A percentile compares a stretch with the other conserved stretches of the same genome.
Conservation (phyloP, 2,888 invertebrate genomes). For the Drosophila antonietae region DNA sequence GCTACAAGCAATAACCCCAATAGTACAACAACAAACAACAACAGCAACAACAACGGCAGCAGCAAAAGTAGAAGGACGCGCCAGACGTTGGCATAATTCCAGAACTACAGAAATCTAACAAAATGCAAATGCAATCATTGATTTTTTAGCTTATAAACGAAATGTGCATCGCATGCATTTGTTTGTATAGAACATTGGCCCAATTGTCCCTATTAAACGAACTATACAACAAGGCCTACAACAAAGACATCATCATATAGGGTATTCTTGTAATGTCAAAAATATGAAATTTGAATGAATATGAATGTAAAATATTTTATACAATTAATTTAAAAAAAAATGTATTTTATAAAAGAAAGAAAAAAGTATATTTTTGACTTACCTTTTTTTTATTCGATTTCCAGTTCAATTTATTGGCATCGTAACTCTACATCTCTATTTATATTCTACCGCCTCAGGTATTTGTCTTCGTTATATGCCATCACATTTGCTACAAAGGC, state of each 20-base stretch:
- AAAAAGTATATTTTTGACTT: too few species aligned
- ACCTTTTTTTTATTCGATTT: too few species aligned
- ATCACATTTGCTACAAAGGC: too few species aligned
- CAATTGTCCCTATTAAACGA: conserved; percentile 18
- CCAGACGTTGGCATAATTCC: conserved; percentile 75
- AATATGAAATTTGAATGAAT: neutral
- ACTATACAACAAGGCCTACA: conserved; percentile 2
- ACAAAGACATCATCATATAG: neutral
- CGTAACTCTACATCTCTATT: too few species aligned
- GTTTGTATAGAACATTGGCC: conserved; percentile 28
- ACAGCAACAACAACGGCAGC: conserved; percentile 6
- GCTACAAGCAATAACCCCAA: conserved; percentile 39
- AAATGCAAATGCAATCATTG: conserved; percentile 80
- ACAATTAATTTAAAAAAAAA: neutral
- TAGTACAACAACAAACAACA: conserved; percentile 9
- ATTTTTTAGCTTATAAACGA: conserved; percentile 70
- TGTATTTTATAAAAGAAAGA: too few species aligned
- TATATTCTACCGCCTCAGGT: neutral
- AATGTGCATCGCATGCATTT: conserved; percentile 54
- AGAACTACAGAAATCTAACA: conserved; percentile 67
- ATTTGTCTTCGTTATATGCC: neutral
- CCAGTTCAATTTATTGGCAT: too few species aligned
- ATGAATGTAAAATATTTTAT: neutral
- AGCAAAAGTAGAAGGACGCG: conserved; percentile 27
- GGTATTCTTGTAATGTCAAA: neutral